phyloP scores from a whole-genome alignment of 2,113 vertebrate species.

The Chionodraco myersi region DNA sequence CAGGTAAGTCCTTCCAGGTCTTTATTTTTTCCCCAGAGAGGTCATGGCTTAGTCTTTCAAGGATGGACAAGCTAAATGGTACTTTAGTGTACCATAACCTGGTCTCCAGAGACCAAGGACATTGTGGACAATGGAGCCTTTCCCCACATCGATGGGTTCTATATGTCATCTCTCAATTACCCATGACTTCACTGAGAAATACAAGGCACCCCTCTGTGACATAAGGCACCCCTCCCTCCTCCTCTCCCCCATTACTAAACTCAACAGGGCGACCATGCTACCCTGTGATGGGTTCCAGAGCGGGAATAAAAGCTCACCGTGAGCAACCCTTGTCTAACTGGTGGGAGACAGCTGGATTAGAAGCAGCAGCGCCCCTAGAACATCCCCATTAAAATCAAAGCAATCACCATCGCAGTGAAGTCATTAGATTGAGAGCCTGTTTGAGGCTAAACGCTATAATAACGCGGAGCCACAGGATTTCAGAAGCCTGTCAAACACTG shows the following conservation, averaged over 20 bases:
- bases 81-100: constrained; percentile 55
- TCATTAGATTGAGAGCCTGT: constrained; percentile 74
- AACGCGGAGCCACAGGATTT: constrained; percentile 71
- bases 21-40: constrained; percentile 46
- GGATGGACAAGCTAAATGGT: constrained; percentile 74
- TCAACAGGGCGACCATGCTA: constrained; percentile 42
- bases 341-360: constrained; percentile 77
- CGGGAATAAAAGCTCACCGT: constrained; percentile 57
- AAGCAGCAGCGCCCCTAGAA: constrained; percentile 60
- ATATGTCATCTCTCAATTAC: constrained; percentile 71
- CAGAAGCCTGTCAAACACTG: constrained; percentile 77
- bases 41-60: constrained; percentile 70
- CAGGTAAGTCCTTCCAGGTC: constrained; percentile 53
- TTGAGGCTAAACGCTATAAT: constrained; percentile 77
- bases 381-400: constrained; percentile 83
- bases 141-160: constrained; percentile 50
- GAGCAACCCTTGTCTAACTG: constrained; percentile 68
- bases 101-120: constrained; percentile 54
- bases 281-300: constrained; percentile 51
- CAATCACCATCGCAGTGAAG: constrained; percentile 71
- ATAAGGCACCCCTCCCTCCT: constrained; percentile 29
- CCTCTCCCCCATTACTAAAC: constrained; percentile 32
- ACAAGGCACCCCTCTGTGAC: constrained; percentile 48
- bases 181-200: constrained; percentile 50
- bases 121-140: constrained; percentile 39